Percentiles rank a stretch among this genome's conserved stretches.
phyloP scores from a whole-genome alignment of 2,113 vertebrate genomes.

The Mesitornis unicolor region DNA sequence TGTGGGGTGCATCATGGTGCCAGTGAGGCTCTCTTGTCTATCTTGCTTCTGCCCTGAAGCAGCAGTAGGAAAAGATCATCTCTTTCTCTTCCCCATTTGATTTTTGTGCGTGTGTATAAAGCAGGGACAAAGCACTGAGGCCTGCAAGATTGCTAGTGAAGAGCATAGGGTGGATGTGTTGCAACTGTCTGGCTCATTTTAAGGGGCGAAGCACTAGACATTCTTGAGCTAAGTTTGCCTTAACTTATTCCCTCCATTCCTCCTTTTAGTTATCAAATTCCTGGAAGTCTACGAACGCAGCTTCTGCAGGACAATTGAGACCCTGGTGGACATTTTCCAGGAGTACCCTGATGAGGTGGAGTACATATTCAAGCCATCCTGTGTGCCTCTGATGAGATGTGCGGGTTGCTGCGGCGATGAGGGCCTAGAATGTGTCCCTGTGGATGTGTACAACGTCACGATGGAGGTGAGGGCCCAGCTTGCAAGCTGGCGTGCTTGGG shows the following conservation, averaged over 20 bases:
- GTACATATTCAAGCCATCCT: constrained; percentile 95
- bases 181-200: constrained; percentile 5
- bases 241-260: constrained; percentile 23
- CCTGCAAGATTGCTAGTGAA: background rate
- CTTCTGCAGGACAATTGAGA: constrained; percentile 89
- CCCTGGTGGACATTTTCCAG: constrained; percentile 94
- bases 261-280: constrained; percentile 86
- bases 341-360: constrained; percentile 96
- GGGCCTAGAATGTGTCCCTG: constrained; percentile 89
- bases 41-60: background rate
- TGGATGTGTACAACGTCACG: constrained; percentile 85
- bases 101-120: background rate
- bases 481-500: background rate
- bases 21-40: background rate
- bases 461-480: constrained; percentile 85
- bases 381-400: constrained; percentile 91
- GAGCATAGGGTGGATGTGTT: constrained; percentile 20
- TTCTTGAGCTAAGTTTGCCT: constrained; percentile 20
- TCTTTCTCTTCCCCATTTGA: background rate
- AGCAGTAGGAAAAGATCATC: background rate
- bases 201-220: background rate
- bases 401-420: constrained; percentile 95
- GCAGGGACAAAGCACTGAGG: background rate
- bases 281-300: constrained; percentile 92
- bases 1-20: background rate